phyloP scores from a whole-genome alignment of 2,113 vertebrate genomes.

The Hippocampus mohnikei region DNA sequence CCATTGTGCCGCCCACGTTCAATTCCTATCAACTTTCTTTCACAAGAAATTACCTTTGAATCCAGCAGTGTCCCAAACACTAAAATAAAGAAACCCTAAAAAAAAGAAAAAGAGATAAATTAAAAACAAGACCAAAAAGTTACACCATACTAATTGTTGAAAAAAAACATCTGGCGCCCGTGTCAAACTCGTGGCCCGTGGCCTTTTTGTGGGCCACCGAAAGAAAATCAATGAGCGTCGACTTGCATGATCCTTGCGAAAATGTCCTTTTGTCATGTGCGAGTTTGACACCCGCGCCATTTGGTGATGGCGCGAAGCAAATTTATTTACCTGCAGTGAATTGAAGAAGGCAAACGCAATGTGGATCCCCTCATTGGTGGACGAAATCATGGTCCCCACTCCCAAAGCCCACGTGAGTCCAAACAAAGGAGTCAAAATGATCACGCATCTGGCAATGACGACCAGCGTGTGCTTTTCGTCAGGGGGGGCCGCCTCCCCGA shows the following conservation, averaged over 20 bases:
- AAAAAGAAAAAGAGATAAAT: constrained; percentile 45
- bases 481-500: constrained; percentile 49
- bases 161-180: no score
- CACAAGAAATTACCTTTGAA: constrained; percentile 49
- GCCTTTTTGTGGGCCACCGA: no score
- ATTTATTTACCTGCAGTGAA: constrained; percentile 77
- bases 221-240: no score
- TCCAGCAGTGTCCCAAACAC: constrained; percentile 71
- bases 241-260: no score
- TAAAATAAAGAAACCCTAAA: constrained; percentile 79
- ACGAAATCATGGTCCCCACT: constrained; percentile 66
- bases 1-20: no score
- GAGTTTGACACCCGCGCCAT: no score
- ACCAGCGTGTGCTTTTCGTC: constrained; percentile 72
- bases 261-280: no score
- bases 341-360: constrained; percentile 81
- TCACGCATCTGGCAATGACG: constrained; percentile 77
- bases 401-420: constrained; percentile 87
- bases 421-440: constrained; percentile 81
- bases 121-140: neutral
- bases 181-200: no score
- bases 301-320: neutral
- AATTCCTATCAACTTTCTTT: no score
- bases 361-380: constrained; percentile 64
- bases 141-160: neutral